Percentiles rank a stretch among this genome's conserved stretches.
Conservation (phyloP, 1,140 invertebrate genomes). For the Saccostrea cuccullata region DNA sequence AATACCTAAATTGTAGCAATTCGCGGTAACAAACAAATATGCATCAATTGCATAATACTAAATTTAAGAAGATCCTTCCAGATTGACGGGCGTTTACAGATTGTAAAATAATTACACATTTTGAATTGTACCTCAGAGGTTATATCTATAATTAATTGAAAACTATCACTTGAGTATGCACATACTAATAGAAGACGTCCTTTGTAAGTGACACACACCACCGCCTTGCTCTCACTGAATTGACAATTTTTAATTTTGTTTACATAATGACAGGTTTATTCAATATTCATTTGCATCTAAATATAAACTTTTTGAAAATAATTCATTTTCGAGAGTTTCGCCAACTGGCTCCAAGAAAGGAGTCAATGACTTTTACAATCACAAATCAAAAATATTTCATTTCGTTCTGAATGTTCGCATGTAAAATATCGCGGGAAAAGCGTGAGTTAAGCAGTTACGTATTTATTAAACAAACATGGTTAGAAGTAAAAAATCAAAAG, state of each 20-base stretch:
- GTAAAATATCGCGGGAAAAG: neutral
- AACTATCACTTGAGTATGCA: neutral
- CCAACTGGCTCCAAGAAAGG: neutral
- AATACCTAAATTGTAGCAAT: no score
- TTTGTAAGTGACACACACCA: neutral
- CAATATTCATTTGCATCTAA: neutral
- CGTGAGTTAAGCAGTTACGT: no score
- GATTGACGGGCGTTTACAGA: no score
- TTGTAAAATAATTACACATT: neutral
- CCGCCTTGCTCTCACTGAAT: neutral
- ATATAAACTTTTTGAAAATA: neutral
- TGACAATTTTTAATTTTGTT: slow-evolving; percentile 2
- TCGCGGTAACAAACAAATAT: no score
- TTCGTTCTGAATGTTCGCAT: neutral
- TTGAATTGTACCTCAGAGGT: neutral
- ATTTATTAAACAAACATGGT: neutral
- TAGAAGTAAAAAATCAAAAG: neutral
- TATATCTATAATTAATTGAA: neutral
- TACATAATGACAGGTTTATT: neutral
- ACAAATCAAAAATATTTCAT: neutral
- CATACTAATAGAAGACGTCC: neutral
- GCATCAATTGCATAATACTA: no score
- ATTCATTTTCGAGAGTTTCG: neutral
- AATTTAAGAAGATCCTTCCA: no score
- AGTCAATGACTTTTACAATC: neutral